Percentiles rank a stretch among this genome's conserved stretches.
phyloP scores from a whole-genome alignment of 2,113 vertebrate genomes.

The Melanotaenia duboulayi region DNA sequence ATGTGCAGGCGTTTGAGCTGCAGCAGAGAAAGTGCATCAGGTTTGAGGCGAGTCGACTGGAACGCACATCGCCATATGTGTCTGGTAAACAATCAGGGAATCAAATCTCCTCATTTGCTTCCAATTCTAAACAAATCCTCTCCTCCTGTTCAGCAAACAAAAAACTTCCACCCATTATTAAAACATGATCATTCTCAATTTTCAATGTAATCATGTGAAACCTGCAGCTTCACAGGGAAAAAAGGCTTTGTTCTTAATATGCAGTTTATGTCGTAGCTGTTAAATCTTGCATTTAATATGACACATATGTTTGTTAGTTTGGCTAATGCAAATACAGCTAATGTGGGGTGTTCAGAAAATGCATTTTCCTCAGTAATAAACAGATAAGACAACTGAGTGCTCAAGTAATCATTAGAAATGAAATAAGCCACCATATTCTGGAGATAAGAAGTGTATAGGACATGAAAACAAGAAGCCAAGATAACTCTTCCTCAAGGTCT shows the following conservation, averaged over 20 bases:
- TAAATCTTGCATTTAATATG: conserved; percentile 32
- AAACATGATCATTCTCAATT: conserved; percentile 33
- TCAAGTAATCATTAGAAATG: background rate
- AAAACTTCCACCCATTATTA: conserved; percentile 22
- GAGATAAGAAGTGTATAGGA: background rate
- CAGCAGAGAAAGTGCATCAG: background rate
- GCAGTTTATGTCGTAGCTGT: conserved; percentile 25
- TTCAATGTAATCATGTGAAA: conserved; percentile 15
- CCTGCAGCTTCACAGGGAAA: background rate
- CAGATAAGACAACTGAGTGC: background rate
- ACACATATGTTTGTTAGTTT: background rate
- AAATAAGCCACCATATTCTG: background rate
- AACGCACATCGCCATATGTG: background rate
- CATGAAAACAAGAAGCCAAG: background rate
- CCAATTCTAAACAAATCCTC: conserved; percentile 22
- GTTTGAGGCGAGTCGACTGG: background rate
- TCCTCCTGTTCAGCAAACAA: conserved; percentile 31
- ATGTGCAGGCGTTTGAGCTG: conserved; percentile 16
- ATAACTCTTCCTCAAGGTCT: background rate
- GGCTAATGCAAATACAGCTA: background rate
- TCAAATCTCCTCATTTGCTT: conserved; percentile 46
- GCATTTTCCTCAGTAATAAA: background rate
- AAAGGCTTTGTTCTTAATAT: conserved; percentile 18
- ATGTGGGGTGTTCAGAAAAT: background rate
- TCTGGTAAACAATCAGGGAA: conserved; percentile 16